Evolutionary conservation across 2,113 vertebrate genomes (phyloP).

Genomic region (Fulmarus glacialis): DNA sequence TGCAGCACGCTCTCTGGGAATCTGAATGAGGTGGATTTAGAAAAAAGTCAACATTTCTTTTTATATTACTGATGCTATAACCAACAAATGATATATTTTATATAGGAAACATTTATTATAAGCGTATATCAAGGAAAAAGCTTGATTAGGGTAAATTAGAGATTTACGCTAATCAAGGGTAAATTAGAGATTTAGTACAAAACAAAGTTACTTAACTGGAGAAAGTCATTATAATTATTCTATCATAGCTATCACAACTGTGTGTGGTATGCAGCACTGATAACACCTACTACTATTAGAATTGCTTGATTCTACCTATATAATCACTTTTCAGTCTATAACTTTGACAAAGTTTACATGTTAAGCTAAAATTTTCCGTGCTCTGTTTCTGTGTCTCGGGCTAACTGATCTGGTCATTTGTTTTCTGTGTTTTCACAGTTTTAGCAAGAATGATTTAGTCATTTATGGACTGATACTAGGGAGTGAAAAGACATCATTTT

Average conservation of each 20-base stretch:
- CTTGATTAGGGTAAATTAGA: neutral
- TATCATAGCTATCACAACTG: neutral
- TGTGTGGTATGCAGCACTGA: neutral
- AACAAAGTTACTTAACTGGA: neutral
- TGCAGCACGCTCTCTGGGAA: neutral
- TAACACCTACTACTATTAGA: neutral
- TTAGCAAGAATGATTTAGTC: neutral
- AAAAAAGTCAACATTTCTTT: neutral
- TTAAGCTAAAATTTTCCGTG: neutral
- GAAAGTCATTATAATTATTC: neutral
- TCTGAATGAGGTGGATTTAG: neutral
- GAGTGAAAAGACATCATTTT: neutral
- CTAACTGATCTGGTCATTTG: neutral
- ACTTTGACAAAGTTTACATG: neutral
- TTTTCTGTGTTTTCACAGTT: neutral
- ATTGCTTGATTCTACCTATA: neutral
- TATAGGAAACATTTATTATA: neutral
- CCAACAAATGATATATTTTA: neutral
- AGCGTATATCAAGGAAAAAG: neutral
- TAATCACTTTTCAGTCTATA: neutral
- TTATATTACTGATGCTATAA: neutral
- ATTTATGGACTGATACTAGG: neutral
- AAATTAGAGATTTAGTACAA: neutral
- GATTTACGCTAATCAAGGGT: neutral
- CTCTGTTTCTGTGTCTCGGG: neutral